Evolutionary conservation across 2,888 invertebrate species (phyloP).

Genomic region (Athalia cordata): DNA sequence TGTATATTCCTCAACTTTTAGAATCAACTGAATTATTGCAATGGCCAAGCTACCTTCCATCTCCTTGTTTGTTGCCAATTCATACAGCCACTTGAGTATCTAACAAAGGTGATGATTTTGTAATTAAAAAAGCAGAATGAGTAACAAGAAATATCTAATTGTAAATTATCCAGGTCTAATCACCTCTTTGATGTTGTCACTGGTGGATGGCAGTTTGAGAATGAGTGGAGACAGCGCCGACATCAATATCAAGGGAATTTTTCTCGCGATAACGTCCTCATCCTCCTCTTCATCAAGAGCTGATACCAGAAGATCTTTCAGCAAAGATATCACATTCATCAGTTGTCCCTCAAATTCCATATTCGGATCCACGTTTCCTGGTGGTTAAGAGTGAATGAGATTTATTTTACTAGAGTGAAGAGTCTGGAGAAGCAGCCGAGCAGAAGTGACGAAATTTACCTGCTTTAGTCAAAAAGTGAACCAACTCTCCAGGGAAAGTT

Average conservation of each 20-base stretch:
- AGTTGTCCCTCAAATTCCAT: constrained; percentile 56
- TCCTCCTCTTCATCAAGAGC: constrained; percentile 57
- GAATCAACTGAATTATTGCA: constrained; percentile 58
- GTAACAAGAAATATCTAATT: not conserved
- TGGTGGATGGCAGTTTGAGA: constrained; percentile 60
- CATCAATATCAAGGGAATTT: constrained; percentile 61
- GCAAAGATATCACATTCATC: constrained; percentile 55
- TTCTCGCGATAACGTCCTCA: constrained; percentile 56
- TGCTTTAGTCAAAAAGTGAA: constrained; percentile 71
- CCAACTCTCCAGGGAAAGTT: constrained; percentile 66
- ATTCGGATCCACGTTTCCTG: constrained; percentile 50
- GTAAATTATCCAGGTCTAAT: not conserved
- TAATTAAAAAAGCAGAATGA: not conserved
- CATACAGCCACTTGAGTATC: constrained; percentile 60
- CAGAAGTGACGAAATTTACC: constrained; percentile 66
- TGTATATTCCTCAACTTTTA: constrained; percentile 63
- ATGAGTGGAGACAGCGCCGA: constrained; percentile 63
- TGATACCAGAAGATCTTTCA: constrained; percentile 56
- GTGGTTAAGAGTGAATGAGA: not conserved
- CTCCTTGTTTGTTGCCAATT: constrained; percentile 56
- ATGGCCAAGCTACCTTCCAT: constrained; percentile 52
- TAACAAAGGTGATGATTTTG: constrained; percentile 39
- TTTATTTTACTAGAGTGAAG: not conserved
- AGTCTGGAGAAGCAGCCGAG: not conserved
- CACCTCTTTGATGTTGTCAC: constrained; percentile 52